Evolutionary conservation across 2,113 vertebrate species (phyloP), one percentile per base, ranked within the genome.

Genomic region (Seriola rivoliana): DNA sequence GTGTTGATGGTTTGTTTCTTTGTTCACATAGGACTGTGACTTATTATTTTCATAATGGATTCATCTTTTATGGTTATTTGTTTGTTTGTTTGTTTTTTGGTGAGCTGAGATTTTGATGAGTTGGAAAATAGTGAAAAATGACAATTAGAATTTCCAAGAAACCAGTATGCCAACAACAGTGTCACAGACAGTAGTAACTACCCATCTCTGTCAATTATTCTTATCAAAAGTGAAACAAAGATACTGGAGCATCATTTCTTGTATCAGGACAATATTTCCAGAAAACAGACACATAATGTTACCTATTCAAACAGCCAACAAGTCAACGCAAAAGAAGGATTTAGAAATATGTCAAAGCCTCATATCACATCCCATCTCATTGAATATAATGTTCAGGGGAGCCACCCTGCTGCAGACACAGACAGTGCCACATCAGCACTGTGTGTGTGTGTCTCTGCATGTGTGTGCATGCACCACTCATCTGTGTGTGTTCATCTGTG

Each of bases 351-450:
- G 67, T 78, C 62, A 73, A 54, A 72, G 54, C 57, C 17, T 67
- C 44, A 29, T 23, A 77, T 79, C 52, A 25, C 62, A 64, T 80
- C 80, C 66, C 83, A 68, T 70, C 32, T 90, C 85, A 78, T 90
- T 80, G 81, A 81, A 57, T 83, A 52, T 84, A 73, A 75, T 29
- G 72, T 38, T 86, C 11, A 38, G 68, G 72, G 79, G 89, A 92
- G 87, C 83, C 88, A 91, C 88, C 88, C 78, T 79, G 59, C 77
- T 89, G 77, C 88, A 85, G 90, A 85, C 29, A 63, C 54, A 93
- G 90, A 88, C 68, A 83, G 87, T 84, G 93, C 67, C 91, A 87
- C 90, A 91, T 88, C 83, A 91, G 75, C 90, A 87, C 42, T 80
- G 66, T 71, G 75, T 80, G 68, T 79, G 70, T 72, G 76, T 60